Evolutionary conservation across 2,888 invertebrate species (phyloP), one percentile per base, ranked within the genome.

Genomic region (Diabrotica balteata): DNA sequence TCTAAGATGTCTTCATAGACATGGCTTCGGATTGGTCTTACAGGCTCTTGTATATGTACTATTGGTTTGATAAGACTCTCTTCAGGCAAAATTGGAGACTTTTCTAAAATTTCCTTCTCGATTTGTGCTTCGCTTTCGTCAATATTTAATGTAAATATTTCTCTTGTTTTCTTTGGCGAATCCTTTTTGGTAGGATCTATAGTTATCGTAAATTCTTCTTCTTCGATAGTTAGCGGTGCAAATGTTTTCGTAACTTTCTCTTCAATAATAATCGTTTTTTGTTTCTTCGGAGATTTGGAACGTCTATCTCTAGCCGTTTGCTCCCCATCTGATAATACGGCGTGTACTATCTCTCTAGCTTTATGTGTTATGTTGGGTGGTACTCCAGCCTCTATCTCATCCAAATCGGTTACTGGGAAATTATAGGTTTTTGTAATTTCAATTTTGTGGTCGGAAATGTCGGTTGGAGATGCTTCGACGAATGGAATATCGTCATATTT

Each of bases 401-500:
- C 75, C 57, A 75, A 55, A 60, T 77, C 74, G 49, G 75, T 74
- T 42, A 75, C 66, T 53, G 74, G 73, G 11, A 11, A 11, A 7
- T 66, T 55, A 66, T 66, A 62, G 10, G 43, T 6, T 51, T 49
- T 53, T 42, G 51, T 55, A 7, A 54, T 52, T 49, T 69, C 51
- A 17, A 63, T n/a, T 50, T 59, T 68, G 63, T 61, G 75, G 67
- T 63, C 73, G 32, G 70, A 69, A 49, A 67, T 51, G 59, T 78
- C 79, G 52, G 74, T 73, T 8, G 78, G 77, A 17, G 78, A 79
- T 22, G 78, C 73, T 76, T 83, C 83, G 50, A 79, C 78, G 71
- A 76, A 83, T 0, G 83, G 82, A 57, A 83, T 83, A 69, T 80
- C 79, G 8, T 75, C 79, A 53, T 79, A 78, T 71, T 80, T 79